phyloP scores from a whole-genome alignment of 1,140 invertebrate genomes.

The Sinonovacula constricta region DNA sequence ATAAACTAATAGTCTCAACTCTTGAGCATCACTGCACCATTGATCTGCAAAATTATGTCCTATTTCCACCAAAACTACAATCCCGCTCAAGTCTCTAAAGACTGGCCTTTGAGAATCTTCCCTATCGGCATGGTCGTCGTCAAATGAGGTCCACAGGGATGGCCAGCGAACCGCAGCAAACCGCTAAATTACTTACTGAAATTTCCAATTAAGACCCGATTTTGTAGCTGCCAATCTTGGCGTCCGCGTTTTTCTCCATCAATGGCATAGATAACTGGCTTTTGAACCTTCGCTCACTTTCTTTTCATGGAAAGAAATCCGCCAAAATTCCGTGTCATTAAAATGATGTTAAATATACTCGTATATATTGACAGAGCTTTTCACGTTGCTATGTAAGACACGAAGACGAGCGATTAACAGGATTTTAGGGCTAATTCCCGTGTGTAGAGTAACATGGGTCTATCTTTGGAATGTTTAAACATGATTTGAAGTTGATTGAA shows the following conservation, averaged over 20 bases:
- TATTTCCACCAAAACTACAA: background rate
- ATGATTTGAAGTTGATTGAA: background rate
- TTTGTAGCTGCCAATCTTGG: conserved; percentile 25
- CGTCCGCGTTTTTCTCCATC: conserved; percentile 5
- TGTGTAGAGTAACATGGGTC: too few species aligned
- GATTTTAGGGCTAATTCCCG: too few species aligned
- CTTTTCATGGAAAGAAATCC: conserved; percentile 5
- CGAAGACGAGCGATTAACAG: too few species aligned
- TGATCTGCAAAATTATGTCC: background rate
- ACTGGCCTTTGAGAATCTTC: background rate
- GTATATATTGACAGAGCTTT: conserved; percentile 24
- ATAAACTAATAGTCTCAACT: background rate
- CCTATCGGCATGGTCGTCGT: background rate
- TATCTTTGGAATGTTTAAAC: background rate
- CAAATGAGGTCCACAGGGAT: too few species aligned
- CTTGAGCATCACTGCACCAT: background rate
- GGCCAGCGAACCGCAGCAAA: background rate
- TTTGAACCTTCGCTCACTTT: conserved; percentile 23
- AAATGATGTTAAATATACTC: conserved; percentile 47
- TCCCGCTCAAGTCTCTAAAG: background rate
- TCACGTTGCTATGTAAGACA: conserved; percentile 41
- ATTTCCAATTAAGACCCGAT: conserved; percentile 32
- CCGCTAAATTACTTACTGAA: conserved; percentile 31
- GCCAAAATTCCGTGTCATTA: conserved; percentile 38
- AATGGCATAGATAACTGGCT: conserved; percentile 27